Conservation (phyloP, 2,113 vertebrate species). For the Larimichthys polyactis region DNA sequence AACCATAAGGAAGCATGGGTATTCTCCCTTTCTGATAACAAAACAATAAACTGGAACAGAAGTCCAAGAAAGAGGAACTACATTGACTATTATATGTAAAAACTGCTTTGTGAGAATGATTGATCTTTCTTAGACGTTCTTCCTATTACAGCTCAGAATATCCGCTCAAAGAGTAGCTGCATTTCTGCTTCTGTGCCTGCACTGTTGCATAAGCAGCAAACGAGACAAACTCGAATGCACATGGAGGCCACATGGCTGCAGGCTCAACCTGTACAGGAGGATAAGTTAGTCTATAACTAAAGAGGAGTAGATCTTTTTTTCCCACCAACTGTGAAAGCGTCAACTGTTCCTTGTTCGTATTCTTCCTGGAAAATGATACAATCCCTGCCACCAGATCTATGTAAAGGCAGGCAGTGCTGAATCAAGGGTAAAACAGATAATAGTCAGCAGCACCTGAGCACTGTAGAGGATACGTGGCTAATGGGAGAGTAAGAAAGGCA, state of each 20-base stretch:
- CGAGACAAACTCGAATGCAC: slow-evolving; percentile 15
- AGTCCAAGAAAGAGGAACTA: slow-evolving; percentile 50
- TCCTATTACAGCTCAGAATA: slow-evolving; percentile 2
- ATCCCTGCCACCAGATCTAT: background rate
- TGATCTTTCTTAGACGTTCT: background rate
- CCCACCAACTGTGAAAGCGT: slow-evolving; percentile 49
- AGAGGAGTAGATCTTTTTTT: slow-evolving; percentile 8
- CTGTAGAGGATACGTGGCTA: slow-evolving; percentile 5
- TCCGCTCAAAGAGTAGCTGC: slow-evolving; percentile 5
- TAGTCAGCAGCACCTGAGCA: slow-evolving; percentile 49
- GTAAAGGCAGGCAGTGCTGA: slow-evolving; percentile 28
- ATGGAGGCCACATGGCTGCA: slow-evolving; percentile 30
- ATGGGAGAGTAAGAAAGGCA: slow-evolving; percentile 36
- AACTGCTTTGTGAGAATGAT: background rate
- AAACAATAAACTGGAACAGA: slow-evolving; percentile 44
- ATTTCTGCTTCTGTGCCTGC: slow-evolving; percentile 16
- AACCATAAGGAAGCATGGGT: slow-evolving; percentile 26
- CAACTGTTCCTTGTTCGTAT: slow-evolving; percentile 29
- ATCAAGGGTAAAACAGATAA: slow-evolving; percentile 14
- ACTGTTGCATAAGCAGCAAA: slow-evolving; percentile 32
- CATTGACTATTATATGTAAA: slow-evolving; percentile 16
- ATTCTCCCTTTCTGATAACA: slow-evolving; percentile 25
- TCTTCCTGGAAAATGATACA: slow-evolving; percentile 55
- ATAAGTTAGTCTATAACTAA: slow-evolving; percentile 11
- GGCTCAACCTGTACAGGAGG: slow-evolving; percentile 11